Base-by-base conservation (phyloP, 2,113 vertebrate species). In the Sceloporus tristichus region DNA sequence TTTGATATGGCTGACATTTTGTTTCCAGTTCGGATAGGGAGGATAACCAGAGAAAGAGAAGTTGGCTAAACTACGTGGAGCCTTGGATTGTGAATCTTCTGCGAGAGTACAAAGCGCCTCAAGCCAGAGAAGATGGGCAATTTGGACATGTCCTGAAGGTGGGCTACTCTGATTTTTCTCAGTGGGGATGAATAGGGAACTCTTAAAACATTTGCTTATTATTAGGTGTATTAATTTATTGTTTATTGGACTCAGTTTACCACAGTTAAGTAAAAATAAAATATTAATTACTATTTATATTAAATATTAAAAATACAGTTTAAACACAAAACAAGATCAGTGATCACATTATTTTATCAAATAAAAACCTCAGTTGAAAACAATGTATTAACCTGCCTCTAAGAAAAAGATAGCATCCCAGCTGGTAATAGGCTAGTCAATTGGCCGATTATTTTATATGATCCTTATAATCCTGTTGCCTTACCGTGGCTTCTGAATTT, bases 1-100 rank as follows among this genome's bases (percentile, higher is more conserved):
- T 82, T 27, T 62, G 38, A 74, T 54, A 38, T 81, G 11, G 9
- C 38, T 65, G 9, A 68, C 18, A 10, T 21, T 53, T 84, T 19
- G 65, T 14, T 23, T 1, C 65, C 59, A 84, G 81, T 29, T 88
- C 16, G 54, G 73, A 77, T 42, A 27, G 4, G 5, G 87, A 83
- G 2, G 8, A 68, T 7, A 76, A 14, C 21, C 73, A 48, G 34
- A 9, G 18, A 23, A 62, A 74, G 4, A 62, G 3, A 0, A 4
- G 25, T 9, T 19, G 29, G 16, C 74, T 16, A 6, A 21, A 3
- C 38, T 85, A 80, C 29, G 4, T 87, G 71, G 71, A 76, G 9
- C 77, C 89, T 78, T 90, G 89, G 89, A 87, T 90, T 70, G 71
- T 87, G 73, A 56, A 76, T 40, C 85, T 90, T 66, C 74, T 90